Conservation (phyloP, 2,888 invertebrate species). For the Julus scanicus region DNA sequence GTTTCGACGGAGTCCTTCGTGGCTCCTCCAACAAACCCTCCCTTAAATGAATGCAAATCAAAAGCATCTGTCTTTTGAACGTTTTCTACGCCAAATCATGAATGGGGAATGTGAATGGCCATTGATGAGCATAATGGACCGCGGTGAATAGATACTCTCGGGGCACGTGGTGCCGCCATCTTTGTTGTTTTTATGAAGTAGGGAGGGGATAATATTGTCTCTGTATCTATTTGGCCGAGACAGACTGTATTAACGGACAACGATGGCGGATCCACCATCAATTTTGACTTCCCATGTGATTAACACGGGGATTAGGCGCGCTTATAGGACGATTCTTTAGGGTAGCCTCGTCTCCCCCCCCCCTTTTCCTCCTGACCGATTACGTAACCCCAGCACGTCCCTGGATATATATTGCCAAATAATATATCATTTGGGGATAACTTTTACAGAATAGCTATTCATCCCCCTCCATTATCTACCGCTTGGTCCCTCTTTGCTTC, state of each 20-base stretch:
- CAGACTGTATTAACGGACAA: neutral
- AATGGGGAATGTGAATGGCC: constrained; percentile 30
- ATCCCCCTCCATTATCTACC: constrained; percentile 15
- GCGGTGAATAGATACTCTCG: constrained; percentile 17
- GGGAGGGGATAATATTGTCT: constrained; percentile 31
- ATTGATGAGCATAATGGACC: constrained; percentile 42
- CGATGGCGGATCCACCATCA: neutral
- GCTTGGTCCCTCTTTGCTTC: neutral
- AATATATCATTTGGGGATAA: constrained; percentile 29
- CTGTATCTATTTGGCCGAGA: neutral
- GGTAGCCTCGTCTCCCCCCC: neutral
- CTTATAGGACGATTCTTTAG: constrained; percentile 10
- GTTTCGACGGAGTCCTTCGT: neutral
- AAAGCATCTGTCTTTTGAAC: constrained; percentile 52
- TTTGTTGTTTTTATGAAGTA: constrained; percentile 12
- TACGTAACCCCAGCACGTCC: neutral
- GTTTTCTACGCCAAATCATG: constrained; percentile 43
- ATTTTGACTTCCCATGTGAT: constrained; percentile 43
- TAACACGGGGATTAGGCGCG: constrained; percentile 34
- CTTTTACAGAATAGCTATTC: neutral
- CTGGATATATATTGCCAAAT: constrained; percentile 26
- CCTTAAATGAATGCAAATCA: constrained; percentile 46
- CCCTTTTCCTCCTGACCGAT: neutral
- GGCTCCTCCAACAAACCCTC: constrained; percentile 17
- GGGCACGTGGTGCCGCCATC: constrained; percentile 40